These are phyloP conservation scores for Acanthisitta chloris DNA, from an alignment of 2,113 vertebrate genomes.

Conservation along the genomic window DNA sequence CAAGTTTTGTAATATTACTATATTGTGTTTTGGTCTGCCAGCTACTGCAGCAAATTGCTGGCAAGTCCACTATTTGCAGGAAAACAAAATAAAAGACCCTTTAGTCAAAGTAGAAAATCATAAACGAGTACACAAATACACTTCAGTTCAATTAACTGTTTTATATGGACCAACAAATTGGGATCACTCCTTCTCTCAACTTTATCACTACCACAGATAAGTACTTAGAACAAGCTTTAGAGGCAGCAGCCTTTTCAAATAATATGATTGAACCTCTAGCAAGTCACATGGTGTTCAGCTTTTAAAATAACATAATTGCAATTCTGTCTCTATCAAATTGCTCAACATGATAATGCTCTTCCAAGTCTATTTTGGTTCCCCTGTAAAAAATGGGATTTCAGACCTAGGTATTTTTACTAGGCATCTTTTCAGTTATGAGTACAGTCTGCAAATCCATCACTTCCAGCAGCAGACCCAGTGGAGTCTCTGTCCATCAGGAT, in stretches of 20 bases:
- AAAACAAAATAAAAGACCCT: neutral
- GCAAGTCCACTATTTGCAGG: neutral
- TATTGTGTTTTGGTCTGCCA: neutral
- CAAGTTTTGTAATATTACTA: neutral
- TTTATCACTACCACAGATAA: neutral
- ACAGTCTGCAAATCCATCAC: neutral
- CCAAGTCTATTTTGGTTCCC: neutral
- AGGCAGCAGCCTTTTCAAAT: neutral
- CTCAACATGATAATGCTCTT: neutral
- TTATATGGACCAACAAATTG: neutral
- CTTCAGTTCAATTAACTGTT: neutral
- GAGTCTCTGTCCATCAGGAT: neutral
- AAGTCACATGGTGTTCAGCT: neutral
- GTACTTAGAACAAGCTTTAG: neutral
- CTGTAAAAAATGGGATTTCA: neutral
- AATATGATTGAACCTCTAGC: neutral
- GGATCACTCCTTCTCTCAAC: neutral
- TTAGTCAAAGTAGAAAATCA: neutral
- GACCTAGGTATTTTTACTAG: neutral
- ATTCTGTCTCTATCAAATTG: neutral
- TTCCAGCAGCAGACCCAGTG: neutral
- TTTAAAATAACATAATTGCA: neutral
- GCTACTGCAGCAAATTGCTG: neutral
- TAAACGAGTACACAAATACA: neutral
- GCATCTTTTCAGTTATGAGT: neutral